Evolutionary conservation across 2,113 vertebrate genomes (phyloP), one percentile per base, ranked within the genome.

Genomic region (Lycaon pictus): DNA sequence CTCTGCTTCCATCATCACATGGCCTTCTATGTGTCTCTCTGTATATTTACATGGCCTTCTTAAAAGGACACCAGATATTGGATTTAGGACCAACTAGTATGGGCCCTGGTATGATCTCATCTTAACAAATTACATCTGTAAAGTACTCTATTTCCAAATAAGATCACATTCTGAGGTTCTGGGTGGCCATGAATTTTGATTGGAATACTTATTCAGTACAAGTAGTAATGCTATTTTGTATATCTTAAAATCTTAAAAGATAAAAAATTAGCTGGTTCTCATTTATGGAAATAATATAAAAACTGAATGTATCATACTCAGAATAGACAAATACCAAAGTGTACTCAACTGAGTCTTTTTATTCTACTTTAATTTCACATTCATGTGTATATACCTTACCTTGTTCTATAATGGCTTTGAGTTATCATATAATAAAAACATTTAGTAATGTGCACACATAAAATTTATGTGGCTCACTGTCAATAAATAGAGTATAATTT

Each of bases 331-430:
- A 85, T 51, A 27, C 43, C 37, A 35, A 88, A 79, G 32, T 88
- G 56, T 15, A 92, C 27, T 83, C 43, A 76, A 81, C 13, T 37
- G 16, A 90, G 22, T 86, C 3, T n/a, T 85, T 60, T 80, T 69
- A 56, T 86, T 76, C 79, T 77, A 55, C 60, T 25, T 63, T 74
- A 90, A 67, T 93, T 96, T 92, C 51, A 76, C 88, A 69, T 62
- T 87, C 43, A 56, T 63, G 22, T 88, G 27, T 67, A 79, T 88
- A 56, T 69, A 69, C 43, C 8, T 56, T 92, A 22, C 53, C 22
- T 88, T 74, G 20, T 83, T 58, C 32, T 48, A 19, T 43, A 56
- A 51, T 76, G 55, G 48, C 56, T 88, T 88, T 63, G 62, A 79
- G 23, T 8, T 69, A 32, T 55, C 43, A 71, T 77, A 56, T 3